Conservation (phyloP, 2,113 vertebrate species). For the Peucedramus taeniatus region DNA sequence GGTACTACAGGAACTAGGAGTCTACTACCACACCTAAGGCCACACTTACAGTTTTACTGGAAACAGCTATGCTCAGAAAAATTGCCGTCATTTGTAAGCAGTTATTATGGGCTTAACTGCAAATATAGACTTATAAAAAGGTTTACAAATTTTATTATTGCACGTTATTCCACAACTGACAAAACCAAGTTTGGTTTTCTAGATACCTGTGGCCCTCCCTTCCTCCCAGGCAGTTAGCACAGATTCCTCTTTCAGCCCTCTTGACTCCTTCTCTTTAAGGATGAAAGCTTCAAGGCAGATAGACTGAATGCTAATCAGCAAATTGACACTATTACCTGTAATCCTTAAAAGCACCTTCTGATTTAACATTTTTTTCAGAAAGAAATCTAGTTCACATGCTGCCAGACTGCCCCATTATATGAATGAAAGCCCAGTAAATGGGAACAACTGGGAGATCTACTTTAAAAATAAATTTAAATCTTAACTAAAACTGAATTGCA, state of each 20-base stretch:
- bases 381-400: background rate
- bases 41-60: background rate
- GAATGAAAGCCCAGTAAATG: background rate
- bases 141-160: background rate
- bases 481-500: background rate
- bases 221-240: background rate
- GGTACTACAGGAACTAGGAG: background rate
- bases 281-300: background rate
- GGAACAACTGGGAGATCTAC: background rate
- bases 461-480: background rate
- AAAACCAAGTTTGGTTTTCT: background rate
- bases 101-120: background rate
- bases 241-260: background rate
- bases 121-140: background rate
- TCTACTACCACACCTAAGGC: background rate
- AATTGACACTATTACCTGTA: background rate
- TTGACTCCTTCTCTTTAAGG: background rate
- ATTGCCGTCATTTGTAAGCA: background rate
- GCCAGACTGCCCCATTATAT: background rate
- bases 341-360: background rate
- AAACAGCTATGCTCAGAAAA: background rate
- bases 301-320: background rate
- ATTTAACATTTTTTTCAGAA: background rate
- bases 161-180: background rate
- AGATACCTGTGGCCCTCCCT: background rate